Base-by-base conservation (phyloP, 2,113 vertebrate species). In the Saccopteryx leptura region DNA sequence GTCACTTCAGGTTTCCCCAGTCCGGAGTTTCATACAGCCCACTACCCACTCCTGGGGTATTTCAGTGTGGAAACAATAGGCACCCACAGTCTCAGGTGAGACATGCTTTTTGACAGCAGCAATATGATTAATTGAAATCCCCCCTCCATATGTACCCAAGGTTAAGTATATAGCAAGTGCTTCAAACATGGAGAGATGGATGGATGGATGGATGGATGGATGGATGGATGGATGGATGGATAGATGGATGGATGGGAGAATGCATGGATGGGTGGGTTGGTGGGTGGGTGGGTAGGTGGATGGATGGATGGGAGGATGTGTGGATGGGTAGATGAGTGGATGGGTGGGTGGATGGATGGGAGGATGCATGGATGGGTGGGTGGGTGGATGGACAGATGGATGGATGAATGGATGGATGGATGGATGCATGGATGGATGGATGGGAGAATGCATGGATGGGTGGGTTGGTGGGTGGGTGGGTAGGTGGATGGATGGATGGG, bases 311-410 rank as follows among this genome's bases (percentile, higher is more conserved):
- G 48, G 9, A 23, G 12, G 4, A 69, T 54, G 48, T 19, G 21
- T 68, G 28, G 28, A 26, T 48, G 26, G 5, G 14, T 60, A 13
- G 56, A 17, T 61, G 21, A 7, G n/a, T 39, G 39, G 39, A 39
- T 39, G 39, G 39, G 3, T 39, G 39, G 39, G 3, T 39, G 39
- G 39, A 39, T 39, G 39, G 39, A 39, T 39, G 39, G 39, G 39
- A 39, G 3, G 39, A 39, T 39, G 39, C 3, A 3, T 39, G 39
- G 39, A 39, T 39, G 39, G 39, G 39, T 39, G 3, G 39, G 3
- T 39, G 48, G 5, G 3, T 26, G 3, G 11, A 15, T 17, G 3
- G 31, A 10, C 6, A 33, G 9, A 14, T 54, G 3, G 31, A 10
- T 9, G 50, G 9, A 14, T 54, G 24, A 31, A 12, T 33, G 69